phyloP scores from a whole-genome alignment of 2,797 vertebrate genomes.

The Manis crassicaudata region DNA sequence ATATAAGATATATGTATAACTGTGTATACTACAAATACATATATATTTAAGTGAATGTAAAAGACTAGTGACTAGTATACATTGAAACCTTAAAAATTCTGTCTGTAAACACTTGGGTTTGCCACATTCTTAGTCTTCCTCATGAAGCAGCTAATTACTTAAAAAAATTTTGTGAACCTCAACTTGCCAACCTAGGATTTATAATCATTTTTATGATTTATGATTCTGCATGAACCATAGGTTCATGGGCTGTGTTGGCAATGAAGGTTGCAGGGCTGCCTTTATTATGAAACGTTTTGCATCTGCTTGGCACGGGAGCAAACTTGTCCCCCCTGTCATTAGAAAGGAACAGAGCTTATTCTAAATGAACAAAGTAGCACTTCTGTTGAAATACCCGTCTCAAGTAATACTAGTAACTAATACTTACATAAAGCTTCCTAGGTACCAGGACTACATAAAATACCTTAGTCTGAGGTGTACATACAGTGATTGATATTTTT shows the following conservation, averaged over 20 bases:
- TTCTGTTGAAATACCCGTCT: too few relatives aligned
- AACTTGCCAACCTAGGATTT: background rate
- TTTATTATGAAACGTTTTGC: background rate
- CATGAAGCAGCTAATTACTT: constrained; percentile 1
- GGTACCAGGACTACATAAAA: too few relatives aligned
- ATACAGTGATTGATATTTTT: too few relatives aligned
- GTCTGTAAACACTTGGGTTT: background rate
- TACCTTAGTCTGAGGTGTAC: too few relatives aligned
- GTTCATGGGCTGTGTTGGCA: too few relatives aligned
- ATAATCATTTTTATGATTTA: background rate
- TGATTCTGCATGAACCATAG: background rate
- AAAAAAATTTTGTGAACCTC: background rate
- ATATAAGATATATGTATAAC: too few relatives aligned
- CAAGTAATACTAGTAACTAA: too few relatives aligned
- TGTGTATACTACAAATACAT: too few relatives aligned
- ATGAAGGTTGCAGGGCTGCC: too few relatives aligned
- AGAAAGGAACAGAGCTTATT: too few relatives aligned
- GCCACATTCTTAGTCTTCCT: background rate
- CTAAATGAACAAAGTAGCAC: too few relatives aligned
- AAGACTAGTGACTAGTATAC: background rate
- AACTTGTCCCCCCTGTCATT: background rate
- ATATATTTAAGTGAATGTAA: background rate
- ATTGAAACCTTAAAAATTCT: background rate
- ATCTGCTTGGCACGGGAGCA: background rate
- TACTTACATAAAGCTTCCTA: too few relatives aligned